A percentile compares a stretch with the other conserved stretches of the same genome.
phyloP scores from a whole-genome alignment of 2,888 invertebrate genomes.

The Cephus sareptanus region DNA sequence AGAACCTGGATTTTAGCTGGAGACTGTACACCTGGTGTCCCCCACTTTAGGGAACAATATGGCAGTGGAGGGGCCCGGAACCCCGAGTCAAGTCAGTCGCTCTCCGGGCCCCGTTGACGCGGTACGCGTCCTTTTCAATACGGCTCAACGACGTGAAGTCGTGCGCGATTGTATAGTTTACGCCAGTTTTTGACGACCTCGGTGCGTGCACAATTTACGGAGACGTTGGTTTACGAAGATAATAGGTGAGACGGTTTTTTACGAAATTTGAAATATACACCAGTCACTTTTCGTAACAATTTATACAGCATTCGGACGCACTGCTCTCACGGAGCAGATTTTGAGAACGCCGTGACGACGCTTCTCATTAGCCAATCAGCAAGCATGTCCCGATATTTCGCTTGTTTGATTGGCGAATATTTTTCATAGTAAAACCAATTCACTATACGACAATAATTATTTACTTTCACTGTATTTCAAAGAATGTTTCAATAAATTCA shows the following conservation, averaged over 20 bases:
- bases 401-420: neutral
- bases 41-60: slow-evolving; percentile 37
- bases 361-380: neutral
- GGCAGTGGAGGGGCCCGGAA: slow-evolving; percentile 52
- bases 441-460: neutral
- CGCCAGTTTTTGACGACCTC: neutral
- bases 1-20: slow-evolving; percentile 8
- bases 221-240: neutral
- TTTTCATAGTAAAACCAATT: neutral
- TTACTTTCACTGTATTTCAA: neutral
- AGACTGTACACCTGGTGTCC: slow-evolving; percentile 22
- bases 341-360: neutral
- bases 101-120: slow-evolving; percentile 48
- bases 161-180: neutral
- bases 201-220: neutral
- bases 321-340: neutral
- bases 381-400: neutral
- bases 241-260: neutral
- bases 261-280: neutral
- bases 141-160: neutral
- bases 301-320: neutral
- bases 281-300: neutral
- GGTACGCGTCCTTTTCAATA: neutral
- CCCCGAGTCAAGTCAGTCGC: slow-evolving; percentile 52
- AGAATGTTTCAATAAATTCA: neutral